Base-by-base conservation (phyloP, 2,113 vertebrate genomes). In the Odontesthes bonariensis region DNA sequence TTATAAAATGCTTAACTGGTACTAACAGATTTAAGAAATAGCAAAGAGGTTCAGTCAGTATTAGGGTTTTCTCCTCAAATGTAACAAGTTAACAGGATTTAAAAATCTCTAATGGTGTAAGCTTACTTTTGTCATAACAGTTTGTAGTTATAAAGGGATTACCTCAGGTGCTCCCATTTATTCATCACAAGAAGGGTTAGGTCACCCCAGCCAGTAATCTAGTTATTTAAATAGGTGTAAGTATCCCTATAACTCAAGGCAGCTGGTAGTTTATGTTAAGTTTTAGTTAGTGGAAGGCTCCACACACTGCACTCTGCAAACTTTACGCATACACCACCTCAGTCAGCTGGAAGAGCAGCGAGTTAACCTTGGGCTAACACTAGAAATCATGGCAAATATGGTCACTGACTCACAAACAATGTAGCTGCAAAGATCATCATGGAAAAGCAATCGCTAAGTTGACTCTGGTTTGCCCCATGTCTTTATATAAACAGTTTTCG, bases 221-320 rank as follows among this genome's bases (percentile, higher is more conserved):
- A 55, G 33, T 81, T 72, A 76, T 65, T 79, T 68, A 57, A 70
- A 61, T 69, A 57, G 53, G 73, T 40, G 56, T 81, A 56, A 73
- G 19, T n/a, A 32, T 23, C 52, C n/a, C 12, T 35, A 10, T 44
- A 57, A 53, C 35, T 17, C 23, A 35, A 62, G 20, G 44, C 4
- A 42, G 42, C 33, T 23, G 73, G 27, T 49, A 5, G 20, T 47
- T 64, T 69, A 35, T 63, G 20, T 32, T 60, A 23, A 51, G 20
- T 53, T 40, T 35, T 32, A 7, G 19, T 80, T 51, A 44, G 5
- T 6, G 19, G 5, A 51, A 42, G 5, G 17, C 20, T 14, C 6
- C 32, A 10, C 2, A 19, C 23, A 49, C 0, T 32, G 40, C 35
- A 27, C 27, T 27, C 27, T 27, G 3, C 27, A 27, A 27, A 27